A percentile compares a stretch with the other conserved stretches of the same genome.
Evolutionary conservation across 2,888 invertebrate genomes (phyloP).

Genomic region (Sarcophaga rosellei): DNA sequence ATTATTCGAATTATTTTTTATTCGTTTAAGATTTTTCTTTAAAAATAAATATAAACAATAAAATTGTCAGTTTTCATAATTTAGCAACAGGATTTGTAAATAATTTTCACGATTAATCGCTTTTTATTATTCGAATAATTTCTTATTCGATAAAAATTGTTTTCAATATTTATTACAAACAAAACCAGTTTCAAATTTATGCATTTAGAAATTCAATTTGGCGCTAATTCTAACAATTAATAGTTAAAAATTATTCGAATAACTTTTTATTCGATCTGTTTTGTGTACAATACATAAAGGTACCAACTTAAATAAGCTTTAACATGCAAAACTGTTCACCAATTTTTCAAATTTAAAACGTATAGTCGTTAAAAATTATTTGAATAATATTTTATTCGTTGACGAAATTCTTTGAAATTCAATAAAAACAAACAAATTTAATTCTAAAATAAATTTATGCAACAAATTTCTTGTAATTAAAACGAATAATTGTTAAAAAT

Average conservation of each 20-base stretch:
- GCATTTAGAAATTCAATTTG: background rate
- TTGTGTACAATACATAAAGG: background rate
- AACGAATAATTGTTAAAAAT: background rate
- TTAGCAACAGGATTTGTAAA: background rate
- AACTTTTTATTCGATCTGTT: background rate
- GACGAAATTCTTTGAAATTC: background rate
- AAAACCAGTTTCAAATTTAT: background rate
- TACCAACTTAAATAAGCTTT: background rate
- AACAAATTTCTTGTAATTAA: background rate
- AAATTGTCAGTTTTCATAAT: background rate
- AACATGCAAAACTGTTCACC: background rate
- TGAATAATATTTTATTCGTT: conserved; percentile 4
- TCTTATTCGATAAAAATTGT: background rate
- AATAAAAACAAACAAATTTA: too few relatives aligned
- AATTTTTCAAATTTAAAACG: background rate
- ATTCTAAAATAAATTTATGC: too few relatives aligned
- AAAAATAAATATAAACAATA: background rate
- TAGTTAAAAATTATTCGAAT: background rate
- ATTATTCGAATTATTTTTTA: background rate
- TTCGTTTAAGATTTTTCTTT: background rate
- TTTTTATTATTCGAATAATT: background rate
- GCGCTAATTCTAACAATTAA: background rate
- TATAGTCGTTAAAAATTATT: background rate
- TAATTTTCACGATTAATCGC: background rate
- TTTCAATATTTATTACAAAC: background rate